phyloP scores from a whole-genome alignment of 2,113 vertebrate species.

The Aythya baeri region DNA sequence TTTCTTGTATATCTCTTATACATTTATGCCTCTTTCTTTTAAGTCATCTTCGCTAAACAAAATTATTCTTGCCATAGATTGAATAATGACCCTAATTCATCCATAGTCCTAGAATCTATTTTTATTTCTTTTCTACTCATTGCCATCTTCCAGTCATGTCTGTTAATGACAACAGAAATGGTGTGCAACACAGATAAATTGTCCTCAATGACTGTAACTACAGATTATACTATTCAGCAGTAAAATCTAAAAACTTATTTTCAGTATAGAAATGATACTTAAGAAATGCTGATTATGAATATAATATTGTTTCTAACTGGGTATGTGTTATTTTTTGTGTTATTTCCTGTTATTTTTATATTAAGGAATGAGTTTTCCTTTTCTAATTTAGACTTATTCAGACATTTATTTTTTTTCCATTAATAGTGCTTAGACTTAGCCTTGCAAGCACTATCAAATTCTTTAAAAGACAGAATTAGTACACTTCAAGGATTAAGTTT shows the following conservation, averaged over 20 bases:
- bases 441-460: background rate
- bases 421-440: background rate
- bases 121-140: background rate
- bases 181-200: background rate
- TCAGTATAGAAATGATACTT: background rate
- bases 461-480: slow-evolving; percentile 53
- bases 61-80: background rate
- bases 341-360: background rate
- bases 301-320: background rate
- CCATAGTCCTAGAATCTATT: background rate
- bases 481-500: slow-evolving; percentile 30
- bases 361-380: background rate
- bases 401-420: background rate
- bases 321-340: too few species aligned
- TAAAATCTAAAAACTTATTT: background rate
- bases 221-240: background rate
- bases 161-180: background rate
- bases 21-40: background rate
- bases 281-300: background rate
- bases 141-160: background rate
- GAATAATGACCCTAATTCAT: background rate
- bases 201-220: background rate
- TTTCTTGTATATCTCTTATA: background rate
- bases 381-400: background rate
- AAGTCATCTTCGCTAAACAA: background rate